phyloP scores from a whole-genome alignment of 2,113 vertebrate genomes.

The Fukomys damarensis region DNA sequence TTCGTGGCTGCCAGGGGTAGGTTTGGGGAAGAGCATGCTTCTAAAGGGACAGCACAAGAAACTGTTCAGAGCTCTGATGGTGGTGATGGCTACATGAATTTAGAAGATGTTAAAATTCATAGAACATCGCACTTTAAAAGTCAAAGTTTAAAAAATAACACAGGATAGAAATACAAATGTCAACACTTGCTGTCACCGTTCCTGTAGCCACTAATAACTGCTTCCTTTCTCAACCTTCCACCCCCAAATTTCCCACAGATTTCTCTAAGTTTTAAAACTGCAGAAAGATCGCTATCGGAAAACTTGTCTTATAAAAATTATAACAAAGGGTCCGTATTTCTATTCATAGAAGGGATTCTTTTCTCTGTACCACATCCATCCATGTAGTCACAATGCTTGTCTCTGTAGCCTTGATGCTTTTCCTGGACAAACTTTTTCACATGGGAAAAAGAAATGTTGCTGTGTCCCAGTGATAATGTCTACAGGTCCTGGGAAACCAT shows the following conservation, averaged over 20 bases:
- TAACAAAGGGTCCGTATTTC: not conserved
- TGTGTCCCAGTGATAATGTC: not conserved
- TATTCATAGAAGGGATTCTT: constrained; percentile 29
- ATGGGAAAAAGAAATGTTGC: constrained; percentile 47
- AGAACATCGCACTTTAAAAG: not conserved
- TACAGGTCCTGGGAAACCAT: constrained; percentile 8
- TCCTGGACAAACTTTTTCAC: constrained; percentile 55
- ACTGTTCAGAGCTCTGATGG: not conserved
- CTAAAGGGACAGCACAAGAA: not conserved
- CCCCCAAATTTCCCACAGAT: not conserved
- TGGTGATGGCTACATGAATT: not conserved
- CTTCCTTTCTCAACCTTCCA: not conserved
- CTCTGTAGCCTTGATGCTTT: constrained; percentile 33
- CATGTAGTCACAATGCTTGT: constrained; percentile 3
- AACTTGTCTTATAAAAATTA: not conserved
- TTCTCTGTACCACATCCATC: constrained; percentile 25
- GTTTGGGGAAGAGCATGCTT: not conserved
- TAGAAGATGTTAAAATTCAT: not conserved
- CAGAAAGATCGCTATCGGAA: constrained; percentile 34
- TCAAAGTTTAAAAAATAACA: not conserved
- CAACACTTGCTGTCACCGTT: not conserved
- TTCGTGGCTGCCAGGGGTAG: not conserved
- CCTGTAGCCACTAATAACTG: not conserved
- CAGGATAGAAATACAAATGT: not conserved
- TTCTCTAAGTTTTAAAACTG: constrained; percentile 21